phyloP scores from a whole-genome alignment of 2,888 invertebrate genomes.

The Temnothorax ravouxi region DNA sequence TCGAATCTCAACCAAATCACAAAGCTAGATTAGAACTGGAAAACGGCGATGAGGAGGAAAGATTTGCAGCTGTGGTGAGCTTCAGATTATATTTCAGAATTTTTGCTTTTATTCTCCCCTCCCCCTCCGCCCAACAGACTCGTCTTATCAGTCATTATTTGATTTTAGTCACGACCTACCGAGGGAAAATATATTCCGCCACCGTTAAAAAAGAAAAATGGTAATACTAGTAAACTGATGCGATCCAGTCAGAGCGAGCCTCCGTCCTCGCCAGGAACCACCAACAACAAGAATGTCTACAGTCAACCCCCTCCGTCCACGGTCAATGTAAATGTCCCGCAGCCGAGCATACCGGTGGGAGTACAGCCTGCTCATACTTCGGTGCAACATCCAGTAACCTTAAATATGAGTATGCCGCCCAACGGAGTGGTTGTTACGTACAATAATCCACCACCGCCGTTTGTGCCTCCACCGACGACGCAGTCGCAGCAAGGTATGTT shows the following conservation, averaged over 20 bases:
- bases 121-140: not conserved
- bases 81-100: conserved; percentile 22
- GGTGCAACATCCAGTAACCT: conserved; percentile 81
- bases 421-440: conserved; percentile 84
- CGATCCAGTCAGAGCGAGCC: conserved; percentile 88
- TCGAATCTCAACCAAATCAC: conserved; percentile 94
- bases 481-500: conserved; percentile 80
- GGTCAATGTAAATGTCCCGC: conserved; percentile 80
- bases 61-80: conserved; percentile 93
- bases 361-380: conserved; percentile 82
- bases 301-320: conserved; percentile 81
- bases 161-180: conserved; percentile 81
- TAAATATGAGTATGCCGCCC: conserved; percentile 84
- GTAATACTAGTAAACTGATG: conserved; percentile 89
- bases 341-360: conserved; percentile 83
- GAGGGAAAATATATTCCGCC: conserved; percentile 93
- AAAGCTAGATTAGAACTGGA: conserved; percentile 94
- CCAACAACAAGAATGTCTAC: conserved; percentile 82
- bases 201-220: conserved; percentile 92
- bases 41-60: conserved; percentile 96
- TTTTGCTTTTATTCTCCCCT: not conserved
- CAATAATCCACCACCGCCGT: conserved; percentile 83
- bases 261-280: conserved; percentile 86
- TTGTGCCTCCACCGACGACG: conserved; percentile 82
- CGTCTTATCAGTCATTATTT: conserved; percentile 6